Evolutionary conservation across 2,113 vertebrate genomes (phyloP).

Genomic region (Hyaena hyaena): DNA sequence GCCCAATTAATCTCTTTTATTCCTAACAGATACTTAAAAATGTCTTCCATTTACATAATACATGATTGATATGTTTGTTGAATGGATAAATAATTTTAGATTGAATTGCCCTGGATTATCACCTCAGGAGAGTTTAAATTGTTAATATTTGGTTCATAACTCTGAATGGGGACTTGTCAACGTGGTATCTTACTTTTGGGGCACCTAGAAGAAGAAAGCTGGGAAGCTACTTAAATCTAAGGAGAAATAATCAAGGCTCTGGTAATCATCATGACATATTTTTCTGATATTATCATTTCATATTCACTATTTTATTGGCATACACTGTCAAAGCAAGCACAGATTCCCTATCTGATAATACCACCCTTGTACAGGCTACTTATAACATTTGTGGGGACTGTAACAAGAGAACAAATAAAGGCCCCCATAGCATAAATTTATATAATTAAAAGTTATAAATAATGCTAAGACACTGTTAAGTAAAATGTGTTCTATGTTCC

Average conservation of each 20-base stretch:
- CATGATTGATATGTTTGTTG: not conserved
- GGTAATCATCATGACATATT: not conserved
- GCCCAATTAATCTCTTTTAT: not conserved
- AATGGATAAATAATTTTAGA: conserved; percentile 15
- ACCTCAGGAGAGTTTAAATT: not conserved
- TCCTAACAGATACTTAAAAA: not conserved
- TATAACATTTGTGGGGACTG: not conserved
- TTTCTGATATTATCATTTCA: not conserved
- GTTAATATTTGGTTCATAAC: not conserved
- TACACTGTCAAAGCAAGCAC: not conserved
- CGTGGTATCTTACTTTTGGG: not conserved
- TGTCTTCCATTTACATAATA: not conserved
- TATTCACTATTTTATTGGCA: not conserved
- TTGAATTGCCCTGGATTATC: not conserved
- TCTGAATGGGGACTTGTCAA: not conserved
- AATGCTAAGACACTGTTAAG: not conserved
- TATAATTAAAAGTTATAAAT: conserved; percentile 30
- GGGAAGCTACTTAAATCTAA: conserved; percentile 31
- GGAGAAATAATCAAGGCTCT: not conserved
- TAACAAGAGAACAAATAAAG: not conserved
- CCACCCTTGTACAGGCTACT: not conserved
- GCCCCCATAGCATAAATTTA: not conserved
- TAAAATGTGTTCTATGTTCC: not conserved
- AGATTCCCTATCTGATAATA: not conserved
- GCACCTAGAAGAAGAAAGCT: not conserved